A percentile compares a stretch with the other conserved stretches of the same genome.
Evolutionary conservation across 1,140 invertebrate genomes (phyloP).

Genomic region (Musca vetustissima): DNA sequence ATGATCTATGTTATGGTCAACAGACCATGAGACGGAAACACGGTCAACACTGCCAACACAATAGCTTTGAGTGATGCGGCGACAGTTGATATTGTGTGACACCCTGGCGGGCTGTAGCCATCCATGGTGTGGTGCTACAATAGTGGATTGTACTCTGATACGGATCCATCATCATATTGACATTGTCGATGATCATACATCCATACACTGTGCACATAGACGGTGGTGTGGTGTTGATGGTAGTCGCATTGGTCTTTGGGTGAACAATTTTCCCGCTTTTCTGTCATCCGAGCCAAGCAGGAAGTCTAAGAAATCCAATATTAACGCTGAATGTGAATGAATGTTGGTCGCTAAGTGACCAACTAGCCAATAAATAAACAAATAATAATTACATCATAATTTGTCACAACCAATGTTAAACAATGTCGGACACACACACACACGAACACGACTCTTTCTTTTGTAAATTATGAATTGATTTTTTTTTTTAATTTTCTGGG

Average conservation of each 20-base stretch:
- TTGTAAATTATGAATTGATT: no score
- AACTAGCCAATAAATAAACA: no score
- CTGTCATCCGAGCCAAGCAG: not conserved
- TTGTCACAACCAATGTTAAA: no score
- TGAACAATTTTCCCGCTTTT: not conserved
- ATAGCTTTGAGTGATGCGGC: not conserved
- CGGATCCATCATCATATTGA: not conserved
- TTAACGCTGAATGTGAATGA: not conserved
- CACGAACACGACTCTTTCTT: no score
- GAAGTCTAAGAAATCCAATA: conserved; percentile 8
- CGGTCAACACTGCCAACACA: not conserved
- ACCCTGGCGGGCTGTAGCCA: not conserved
- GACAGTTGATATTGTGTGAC: not conserved
- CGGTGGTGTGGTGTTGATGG: not conserved
- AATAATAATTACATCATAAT: no score
- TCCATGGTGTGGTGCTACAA: not conserved
- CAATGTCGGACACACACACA: no score
- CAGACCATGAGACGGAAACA: conserved; percentile 20
- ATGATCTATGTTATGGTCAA: conserved; percentile 8
- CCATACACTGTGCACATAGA: not conserved
- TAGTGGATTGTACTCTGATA: not conserved
- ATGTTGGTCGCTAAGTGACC: no score
- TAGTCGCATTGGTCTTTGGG: not conserved
- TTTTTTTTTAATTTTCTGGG: no score
- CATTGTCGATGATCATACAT: not conserved